phyloP scores from a whole-genome alignment of 2,113 vertebrate genomes.

The Ciconia boyciana region DNA sequence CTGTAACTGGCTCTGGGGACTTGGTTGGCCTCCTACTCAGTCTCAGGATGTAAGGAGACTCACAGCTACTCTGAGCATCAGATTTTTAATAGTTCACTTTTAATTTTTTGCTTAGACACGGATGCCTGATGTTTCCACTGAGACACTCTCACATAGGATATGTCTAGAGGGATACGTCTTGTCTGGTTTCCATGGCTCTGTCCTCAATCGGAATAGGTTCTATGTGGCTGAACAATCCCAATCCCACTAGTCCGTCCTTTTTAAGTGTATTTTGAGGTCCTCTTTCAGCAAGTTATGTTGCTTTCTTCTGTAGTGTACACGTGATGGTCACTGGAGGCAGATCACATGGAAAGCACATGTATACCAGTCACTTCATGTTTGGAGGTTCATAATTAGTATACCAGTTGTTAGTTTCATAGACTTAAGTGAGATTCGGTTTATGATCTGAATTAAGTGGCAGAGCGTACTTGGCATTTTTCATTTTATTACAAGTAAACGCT shows the following conservation, averaged over 20 bases:
- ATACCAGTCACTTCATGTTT: too few species aligned
- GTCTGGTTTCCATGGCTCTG: background rate
- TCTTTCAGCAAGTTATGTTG: background rate
- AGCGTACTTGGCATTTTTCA: background rate
- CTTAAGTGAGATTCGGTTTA: background rate
- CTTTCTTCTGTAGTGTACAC: accelerated
- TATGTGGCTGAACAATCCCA: background rate
- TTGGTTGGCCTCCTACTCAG: background rate
- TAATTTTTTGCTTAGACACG: background rate
- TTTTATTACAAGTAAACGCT: background rate
- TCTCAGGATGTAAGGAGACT: background rate
- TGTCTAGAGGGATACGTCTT: background rate
- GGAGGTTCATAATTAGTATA: background rate
- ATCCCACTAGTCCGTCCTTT: background rate
- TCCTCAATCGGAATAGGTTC: background rate
- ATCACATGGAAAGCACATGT: background rate
- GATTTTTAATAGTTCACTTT: background rate
- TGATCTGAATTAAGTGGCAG: background rate
- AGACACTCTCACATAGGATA: background rate
- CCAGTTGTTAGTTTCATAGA: background rate
- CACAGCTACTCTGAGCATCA: background rate
- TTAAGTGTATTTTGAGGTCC: background rate
- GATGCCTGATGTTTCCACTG: background rate
- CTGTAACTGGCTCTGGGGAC: background rate
- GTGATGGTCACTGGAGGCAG: background rate